Base-by-base conservation (phyloP, 2,113 vertebrate genomes). In the Hoplias malabaricus region DNA sequence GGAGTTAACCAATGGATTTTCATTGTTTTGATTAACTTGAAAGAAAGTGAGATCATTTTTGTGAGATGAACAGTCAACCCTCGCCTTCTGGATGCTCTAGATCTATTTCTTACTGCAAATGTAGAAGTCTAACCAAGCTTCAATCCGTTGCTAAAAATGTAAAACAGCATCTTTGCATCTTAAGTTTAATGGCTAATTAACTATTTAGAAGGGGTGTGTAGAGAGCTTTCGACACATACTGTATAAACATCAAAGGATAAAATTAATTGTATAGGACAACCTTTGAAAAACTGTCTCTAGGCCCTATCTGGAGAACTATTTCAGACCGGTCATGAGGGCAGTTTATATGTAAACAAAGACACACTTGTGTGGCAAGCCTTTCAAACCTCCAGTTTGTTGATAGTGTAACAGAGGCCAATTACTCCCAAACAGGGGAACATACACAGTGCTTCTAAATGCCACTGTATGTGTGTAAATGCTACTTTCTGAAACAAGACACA, bases 301-400 rank as follows among this genome's bases (percentile, higher is more conserved):
- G 25, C 33, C 42, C n/a, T n/a, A n/a, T n/a, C n/a, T n/a, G n/a
- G 34, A 13, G n/a, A 42, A 31, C 4, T 67, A 21, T 10, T 23
- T 23, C 12, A 57, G 11, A 11, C 36, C 11, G 16, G 14, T 3
- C 14, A 50, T 77, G 66, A 50, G 31, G 53, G 38, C 27, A 69
- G 23, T 59, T 77, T 69, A 69, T 59, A 77, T 77, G 54, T 69
- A 69, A 4, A 69, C 75, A 77, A 61, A 36, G 19, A 27, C 54
- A 69, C 4, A 38, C 42, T 25, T 57, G 27, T 27, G n/a, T 25
- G 43, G 0, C 12, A 36, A 16, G 11, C 19, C 31, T 10, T 57
- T 21, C 38, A 11, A 57, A 12, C 14, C 3, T n/a, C 23, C 34
- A 21, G 16, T 36, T 16, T 73, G 70, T 69, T 77, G 53, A 69